Evolutionary conservation across 2,797 vertebrate genomes (phyloP), one percentile per base, ranked within the genome.

Genomic region (Rousettus madagascariensis): DNA sequence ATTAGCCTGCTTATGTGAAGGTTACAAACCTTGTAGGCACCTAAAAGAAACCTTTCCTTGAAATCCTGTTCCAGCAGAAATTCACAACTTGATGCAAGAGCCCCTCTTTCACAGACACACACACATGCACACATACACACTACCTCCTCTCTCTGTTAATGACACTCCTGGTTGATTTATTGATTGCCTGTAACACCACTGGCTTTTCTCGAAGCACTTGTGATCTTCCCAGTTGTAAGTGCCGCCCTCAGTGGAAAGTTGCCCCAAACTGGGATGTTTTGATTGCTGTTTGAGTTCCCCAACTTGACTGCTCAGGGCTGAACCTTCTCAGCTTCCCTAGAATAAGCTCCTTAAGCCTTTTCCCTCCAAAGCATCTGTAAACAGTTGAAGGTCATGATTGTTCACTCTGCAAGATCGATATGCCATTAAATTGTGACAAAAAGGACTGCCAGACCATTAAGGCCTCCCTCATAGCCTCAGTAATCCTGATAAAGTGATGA

Each of bases 371-470:
- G 91, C 92, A 95, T 98, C 97, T 97, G 92, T 98, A 98, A 98
- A 97, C 85, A 95, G 94, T 88, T 98, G 98, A 98, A 98, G 97
- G 98, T 98, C 98, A 97, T 97, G 97, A 97, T 97, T 97, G 98
- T 97, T 98, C 98, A 95, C 97, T 98, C 10, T 96, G 2, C 91
- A 97, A 97, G 96, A 98, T 98, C 98, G 97, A 98, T 98, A 98
- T 92, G 96, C 97, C 96, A 98, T 98, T 98, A 98, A 98, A 98
- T 97, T 98, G 97, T 98, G 97, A 98, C 97, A 98, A 98, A 98
- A 98, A 98, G 91, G 91, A 96, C 97, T 97, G 97, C 94, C 93
- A 97, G 94, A 95, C 95, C 98, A 98, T 98, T 98, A 98, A 97
- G 95, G 97, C 91, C 96, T 97, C 97, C 97, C 95, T 97, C 97